phyloP scores from a whole-genome alignment of 2,113 vertebrate species.

The Scolopax mira region DNA sequence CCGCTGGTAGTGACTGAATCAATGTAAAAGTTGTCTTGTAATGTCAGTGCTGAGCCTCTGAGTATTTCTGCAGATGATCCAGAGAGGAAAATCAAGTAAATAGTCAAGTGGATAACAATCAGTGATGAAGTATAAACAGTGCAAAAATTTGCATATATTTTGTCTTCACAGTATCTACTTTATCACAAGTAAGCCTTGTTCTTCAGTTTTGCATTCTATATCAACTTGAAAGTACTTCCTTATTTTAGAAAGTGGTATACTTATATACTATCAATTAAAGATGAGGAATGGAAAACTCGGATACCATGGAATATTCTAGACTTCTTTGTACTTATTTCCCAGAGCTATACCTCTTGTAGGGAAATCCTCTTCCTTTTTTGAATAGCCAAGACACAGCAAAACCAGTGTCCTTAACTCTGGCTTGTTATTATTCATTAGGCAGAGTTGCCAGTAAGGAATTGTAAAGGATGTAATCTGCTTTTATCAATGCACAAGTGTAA shows the following conservation, averaged over 20 bases:
- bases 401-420: neutral
- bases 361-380: neutral
- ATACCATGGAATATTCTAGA: neutral
- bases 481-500: slow-evolving; percentile 2
- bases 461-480: neutral
- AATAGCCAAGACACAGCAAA: neutral
- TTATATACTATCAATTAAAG: neutral
- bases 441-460: neutral
- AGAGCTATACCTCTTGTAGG: neutral
- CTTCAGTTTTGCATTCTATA: neutral
- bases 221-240: neutral
- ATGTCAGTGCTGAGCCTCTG: neutral
- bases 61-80: neutral
- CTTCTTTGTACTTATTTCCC: neutral
- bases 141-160: neutral
- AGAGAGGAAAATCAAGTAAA: neutral
- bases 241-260: neutral
- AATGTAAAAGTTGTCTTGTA: neutral
- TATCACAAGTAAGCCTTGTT: neutral
- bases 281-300: neutral
- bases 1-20: neutral
- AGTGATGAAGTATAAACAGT: neutral
- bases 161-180: neutral
- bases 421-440: neutral
- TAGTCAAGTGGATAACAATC: neutral